Conservation (phyloP, 1,140 invertebrate genomes). For the Drosophila dunni region DNA sequence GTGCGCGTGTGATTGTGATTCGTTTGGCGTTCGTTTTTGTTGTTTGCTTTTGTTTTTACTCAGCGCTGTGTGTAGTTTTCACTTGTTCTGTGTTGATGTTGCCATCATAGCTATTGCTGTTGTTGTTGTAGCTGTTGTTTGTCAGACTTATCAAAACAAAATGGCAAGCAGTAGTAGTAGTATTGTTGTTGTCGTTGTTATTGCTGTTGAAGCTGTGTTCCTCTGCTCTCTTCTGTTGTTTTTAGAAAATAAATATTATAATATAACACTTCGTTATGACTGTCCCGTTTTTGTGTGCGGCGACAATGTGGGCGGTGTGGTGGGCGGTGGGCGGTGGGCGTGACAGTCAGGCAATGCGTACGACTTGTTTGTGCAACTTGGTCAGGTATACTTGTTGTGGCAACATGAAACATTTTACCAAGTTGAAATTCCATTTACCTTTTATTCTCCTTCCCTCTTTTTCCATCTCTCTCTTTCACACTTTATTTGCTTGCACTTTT, state of each 20-base stretch:
- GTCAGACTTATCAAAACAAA: conserved; percentile 80
- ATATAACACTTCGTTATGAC: conserved; percentile 26
- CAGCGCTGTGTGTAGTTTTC: conserved; percentile 51
- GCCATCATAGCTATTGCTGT: conserved; percentile 24
- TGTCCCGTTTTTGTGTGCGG: background rate
- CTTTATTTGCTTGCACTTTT: conserved; percentile 20
- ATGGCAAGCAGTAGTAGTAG: conserved; percentile 50
- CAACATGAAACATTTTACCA: conserved; percentile 20
- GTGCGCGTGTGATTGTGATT: conserved; percentile 42
- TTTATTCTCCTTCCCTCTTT: background rate
- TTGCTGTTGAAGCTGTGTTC: conserved; percentile 28
- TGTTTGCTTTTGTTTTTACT: conserved; percentile 73
- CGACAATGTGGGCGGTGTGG: background rate
- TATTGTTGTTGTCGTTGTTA: conserved; percentile 14
- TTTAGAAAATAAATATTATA: conserved; percentile 68
- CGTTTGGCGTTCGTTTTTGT: conserved; percentile 54
- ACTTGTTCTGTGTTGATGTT: conserved; percentile 46
- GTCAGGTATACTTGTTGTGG: conserved; percentile 52
- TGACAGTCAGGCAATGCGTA: conserved; percentile 17
- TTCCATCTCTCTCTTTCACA: background rate
- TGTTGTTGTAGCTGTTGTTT: conserved; percentile 54
- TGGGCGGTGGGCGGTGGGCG: conserved; percentile 5
- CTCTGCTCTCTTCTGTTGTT: conserved; percentile 57
- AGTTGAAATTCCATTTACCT: conserved; percentile 28
- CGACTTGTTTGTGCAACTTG: conserved; percentile 61